Evolutionary conservation across 2,888 invertebrate species (phyloP), one percentile per base, ranked within the genome.

Genomic region (Beris chalybata): DNA sequence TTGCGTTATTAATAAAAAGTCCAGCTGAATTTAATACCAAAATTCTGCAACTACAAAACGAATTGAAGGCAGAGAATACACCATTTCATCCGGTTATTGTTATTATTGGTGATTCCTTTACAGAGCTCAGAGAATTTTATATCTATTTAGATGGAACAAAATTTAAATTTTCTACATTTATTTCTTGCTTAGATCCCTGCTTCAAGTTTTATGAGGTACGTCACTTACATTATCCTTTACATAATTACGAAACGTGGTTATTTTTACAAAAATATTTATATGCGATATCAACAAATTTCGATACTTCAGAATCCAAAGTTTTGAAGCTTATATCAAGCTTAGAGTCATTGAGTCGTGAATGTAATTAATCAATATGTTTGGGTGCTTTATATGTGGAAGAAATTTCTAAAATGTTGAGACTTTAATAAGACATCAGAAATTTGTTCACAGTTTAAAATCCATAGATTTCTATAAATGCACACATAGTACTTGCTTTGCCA

Each of bases 341-440:
- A 47, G 47, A 47, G 47, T 47, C 47, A 11, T 13, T 47, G 47
- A 47, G 15, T 11, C 47, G 47, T 22, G 22, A 22, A 9, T 13
- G 3, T n/a, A 13, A 47, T 3, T 11, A 47, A 47, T 47, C n/a
- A 5, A 47, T 44, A 12, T 44, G n/a, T n/a, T 12, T 12, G 9
- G 44, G 9, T 44, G 44, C 44, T 44, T 44, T 44, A n/a, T 44
- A 12, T 44, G 44, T 3, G 11, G 44, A 12, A 44, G 44, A 44
- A 44, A 44, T 3, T 45, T 59, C 50, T 31, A 3, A 5, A 38
- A 50, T 13, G 22, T 22, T 6, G 9, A 12, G 7, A 15, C 30
- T 48, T 30, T 59, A 30, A 47, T 48, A 7, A 7, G n/a, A 13
- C 59, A 59, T 30, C 29, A 50, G 13, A 59, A 59, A 48, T 4